These are phyloP conservation scores for Willisornis vidua DNA, from an alignment of 2,113 vertebrate species.

Conservation along the genomic window DNA sequence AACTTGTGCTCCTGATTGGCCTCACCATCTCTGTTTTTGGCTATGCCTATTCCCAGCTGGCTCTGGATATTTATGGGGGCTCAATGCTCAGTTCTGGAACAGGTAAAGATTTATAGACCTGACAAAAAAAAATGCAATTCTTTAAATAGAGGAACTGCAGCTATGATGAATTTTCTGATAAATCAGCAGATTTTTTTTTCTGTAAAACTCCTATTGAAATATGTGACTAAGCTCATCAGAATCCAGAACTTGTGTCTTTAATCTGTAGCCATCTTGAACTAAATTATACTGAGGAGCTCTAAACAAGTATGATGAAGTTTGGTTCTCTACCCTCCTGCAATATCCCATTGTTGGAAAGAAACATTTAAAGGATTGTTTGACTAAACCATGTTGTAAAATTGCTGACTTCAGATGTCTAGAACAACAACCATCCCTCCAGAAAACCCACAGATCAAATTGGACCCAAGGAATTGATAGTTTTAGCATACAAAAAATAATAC, in stretches of 20 bases:
- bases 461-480: background rate
- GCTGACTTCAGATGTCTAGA: background rate
- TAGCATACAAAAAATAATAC: background rate
- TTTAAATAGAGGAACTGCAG: background rate
- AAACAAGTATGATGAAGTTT: background rate
- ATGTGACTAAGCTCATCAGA: background rate
- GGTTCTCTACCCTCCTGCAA: background rate
- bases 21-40: conserved; percentile 92
- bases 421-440: background rate
- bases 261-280: background rate
- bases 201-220: background rate
- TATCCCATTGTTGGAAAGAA: background rate
- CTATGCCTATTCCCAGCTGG: conserved; percentile 91
- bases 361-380: background rate
- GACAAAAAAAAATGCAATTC: background rate
- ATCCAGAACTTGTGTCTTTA: background rate
- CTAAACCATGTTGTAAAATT: background rate
- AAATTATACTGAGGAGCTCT: background rate
- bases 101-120: conserved; percentile 56
- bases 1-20: conserved; percentile 90
- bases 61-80: conserved; percentile 93
- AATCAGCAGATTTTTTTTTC: background rate
- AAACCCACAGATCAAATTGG: background rate
- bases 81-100: conserved; percentile 88
- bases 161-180: background rate